phyloP scores from a whole-genome alignment of 2,797 vertebrate genomes.

The Chloroceryle amazona region DNA sequence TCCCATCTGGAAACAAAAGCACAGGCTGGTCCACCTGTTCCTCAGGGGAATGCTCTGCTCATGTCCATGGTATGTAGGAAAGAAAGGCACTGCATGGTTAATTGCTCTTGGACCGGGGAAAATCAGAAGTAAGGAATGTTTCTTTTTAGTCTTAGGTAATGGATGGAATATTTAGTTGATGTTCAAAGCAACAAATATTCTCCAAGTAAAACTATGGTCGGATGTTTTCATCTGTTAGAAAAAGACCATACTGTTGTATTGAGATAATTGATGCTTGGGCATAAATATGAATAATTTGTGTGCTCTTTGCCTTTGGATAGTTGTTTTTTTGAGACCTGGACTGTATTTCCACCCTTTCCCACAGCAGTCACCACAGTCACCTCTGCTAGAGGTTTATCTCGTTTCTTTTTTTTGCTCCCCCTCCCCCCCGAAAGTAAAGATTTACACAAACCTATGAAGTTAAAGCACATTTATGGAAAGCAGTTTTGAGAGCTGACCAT shows the following conservation, averaged over 20 bases:
- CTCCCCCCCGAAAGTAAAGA: neutral
- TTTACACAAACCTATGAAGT: neutral
- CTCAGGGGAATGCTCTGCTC: constrained; percentile 26
- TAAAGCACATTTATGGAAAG: neutral
- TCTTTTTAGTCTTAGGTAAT: neutral
- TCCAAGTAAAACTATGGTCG: neutral
- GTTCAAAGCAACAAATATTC: neutral
- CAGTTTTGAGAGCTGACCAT: neutral
- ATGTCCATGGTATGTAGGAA: constrained; percentile 29
- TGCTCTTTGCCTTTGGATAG: neutral
- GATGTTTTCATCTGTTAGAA: neutral
- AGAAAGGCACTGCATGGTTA: neutral
- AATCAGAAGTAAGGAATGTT: constrained; percentile 9
- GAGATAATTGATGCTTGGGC: neutral
- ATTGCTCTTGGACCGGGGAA: neutral
- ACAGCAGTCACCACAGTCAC: neutral
- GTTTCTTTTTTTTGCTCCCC: neutral
- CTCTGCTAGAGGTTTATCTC: neutral
- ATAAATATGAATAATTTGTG: neutral
- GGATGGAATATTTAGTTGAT: neutral
- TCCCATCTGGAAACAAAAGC: constrained; percentile 59
- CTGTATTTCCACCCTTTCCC: neutral
- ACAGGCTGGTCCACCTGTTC: constrained; percentile 36
- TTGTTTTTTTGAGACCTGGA: neutral
- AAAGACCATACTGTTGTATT: neutral